phyloP scores from a whole-genome alignment of 2,113 vertebrate genomes.

The Toxostoma redivivum region DNA sequence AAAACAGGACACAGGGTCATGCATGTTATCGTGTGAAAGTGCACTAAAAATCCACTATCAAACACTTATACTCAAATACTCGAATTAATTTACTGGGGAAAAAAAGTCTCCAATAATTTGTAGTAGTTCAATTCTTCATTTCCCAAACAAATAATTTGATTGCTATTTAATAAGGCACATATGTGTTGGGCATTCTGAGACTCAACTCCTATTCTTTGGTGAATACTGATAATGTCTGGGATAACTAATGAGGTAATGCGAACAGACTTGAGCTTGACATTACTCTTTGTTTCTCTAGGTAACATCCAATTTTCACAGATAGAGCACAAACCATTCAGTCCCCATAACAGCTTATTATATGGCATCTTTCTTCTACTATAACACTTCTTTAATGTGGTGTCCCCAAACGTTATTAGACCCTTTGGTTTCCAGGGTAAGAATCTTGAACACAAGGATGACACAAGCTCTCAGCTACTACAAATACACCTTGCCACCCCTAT shows the following conservation, averaged over 20 bases:
- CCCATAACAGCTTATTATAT: neutral
- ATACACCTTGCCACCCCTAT: neutral
- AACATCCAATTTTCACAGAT: neutral
- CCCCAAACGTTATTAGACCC: neutral
- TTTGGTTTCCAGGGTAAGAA: neutral
- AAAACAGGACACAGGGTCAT: slow-evolving; percentile 36
- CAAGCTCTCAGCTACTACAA: neutral
- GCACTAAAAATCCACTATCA: neutral
- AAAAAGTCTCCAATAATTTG: neutral
- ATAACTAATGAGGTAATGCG: neutral
- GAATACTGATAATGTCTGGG: neutral
- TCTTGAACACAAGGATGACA: neutral
- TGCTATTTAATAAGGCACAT: neutral
- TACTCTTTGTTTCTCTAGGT: neutral
- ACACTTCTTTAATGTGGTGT: neutral
- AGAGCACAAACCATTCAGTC: neutral
- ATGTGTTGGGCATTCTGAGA: neutral
- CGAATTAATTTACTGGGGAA: neutral
- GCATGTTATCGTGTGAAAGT: neutral
- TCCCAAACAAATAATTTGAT: neutral
- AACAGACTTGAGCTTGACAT: neutral
- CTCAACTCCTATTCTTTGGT: neutral
- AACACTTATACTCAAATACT: neutral
- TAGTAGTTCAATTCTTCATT: neutral
- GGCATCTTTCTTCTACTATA: neutral